These are phyloP conservation scores for Heteractis magnifica DNA, from an alignment of 92 coral and sea anemone species.

Conservation along the genomic window DNA sequence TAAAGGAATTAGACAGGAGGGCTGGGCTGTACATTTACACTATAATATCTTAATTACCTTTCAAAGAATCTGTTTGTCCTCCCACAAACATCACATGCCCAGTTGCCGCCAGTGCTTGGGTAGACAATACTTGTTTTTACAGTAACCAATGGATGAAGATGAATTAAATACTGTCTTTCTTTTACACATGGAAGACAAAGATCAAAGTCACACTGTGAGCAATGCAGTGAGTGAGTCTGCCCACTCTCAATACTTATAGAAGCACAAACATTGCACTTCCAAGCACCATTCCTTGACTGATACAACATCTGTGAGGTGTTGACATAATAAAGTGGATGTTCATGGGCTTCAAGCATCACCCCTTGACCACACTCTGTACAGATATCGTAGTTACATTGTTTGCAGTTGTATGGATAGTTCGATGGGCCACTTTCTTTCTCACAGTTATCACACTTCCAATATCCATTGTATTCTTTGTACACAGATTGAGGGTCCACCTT, in stretches of 20 bases:
- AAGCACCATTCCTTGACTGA: conserved; percentile 40
- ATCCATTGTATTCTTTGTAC: conserved; percentile 51
- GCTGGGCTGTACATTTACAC: neutral
- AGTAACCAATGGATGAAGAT: conserved; percentile 58
- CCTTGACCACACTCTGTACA: conserved; percentile 49
- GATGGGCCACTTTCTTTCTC: conserved; percentile 16
- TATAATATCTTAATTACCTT: conserved; percentile 44
- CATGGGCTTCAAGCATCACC: conserved; percentile 40
- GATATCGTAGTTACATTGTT: conserved; percentile 61
- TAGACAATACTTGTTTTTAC: conserved; percentile 65
- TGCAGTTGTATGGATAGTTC: conserved; percentile 62
- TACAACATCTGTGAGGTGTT: conserved; percentile 43
- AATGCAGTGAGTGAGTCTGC: conserved; percentile 58
- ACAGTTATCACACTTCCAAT: conserved; percentile 83
- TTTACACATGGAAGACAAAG: conserved; percentile 65
- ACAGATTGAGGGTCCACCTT: neutral
- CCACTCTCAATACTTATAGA: conserved; percentile 31
- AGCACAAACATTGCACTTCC: conserved; percentile 76
- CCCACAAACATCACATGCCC: conserved; percentile 89
- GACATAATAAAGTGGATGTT: conserved; percentile 50
- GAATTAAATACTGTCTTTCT: conserved; percentile 63
- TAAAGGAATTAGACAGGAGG: no score
- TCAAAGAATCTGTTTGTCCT: conserved; percentile 63
- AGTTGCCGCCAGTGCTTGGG: conserved; percentile 58
- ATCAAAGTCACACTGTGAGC: conserved; percentile 64